These are phyloP conservation scores for Tenebrio molitor DNA, from an alignment of 1,140 invertebrate genomes.

Conservation along the genomic window DNA sequence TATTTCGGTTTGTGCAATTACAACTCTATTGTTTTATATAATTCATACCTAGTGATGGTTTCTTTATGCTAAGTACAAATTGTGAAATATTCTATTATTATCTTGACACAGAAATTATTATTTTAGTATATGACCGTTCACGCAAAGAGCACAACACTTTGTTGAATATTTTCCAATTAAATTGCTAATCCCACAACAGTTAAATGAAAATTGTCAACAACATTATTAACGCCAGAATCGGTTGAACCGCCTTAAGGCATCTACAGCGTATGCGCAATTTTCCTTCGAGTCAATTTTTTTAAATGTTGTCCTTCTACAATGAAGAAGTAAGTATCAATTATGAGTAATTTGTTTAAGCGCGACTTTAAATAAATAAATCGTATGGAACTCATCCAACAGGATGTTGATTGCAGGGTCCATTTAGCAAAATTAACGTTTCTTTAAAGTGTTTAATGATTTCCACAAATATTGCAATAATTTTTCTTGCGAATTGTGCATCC, in stretches of 20 bases:
- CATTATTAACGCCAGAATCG: no score
- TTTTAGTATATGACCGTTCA: conserved; percentile 11
- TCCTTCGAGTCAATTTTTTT: no score
- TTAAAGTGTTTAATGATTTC: background rate
- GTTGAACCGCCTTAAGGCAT: no score
- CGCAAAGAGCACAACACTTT: background rate
- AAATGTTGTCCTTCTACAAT: no score
- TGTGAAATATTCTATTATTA: conserved; percentile 5
- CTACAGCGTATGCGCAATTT: no score
- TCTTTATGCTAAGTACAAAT: conserved; percentile 6
- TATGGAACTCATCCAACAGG: background rate
- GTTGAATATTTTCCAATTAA: background rate
- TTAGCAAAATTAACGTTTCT: background rate
- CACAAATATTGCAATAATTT: background rate
- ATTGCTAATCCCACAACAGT: background rate
- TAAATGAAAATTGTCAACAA: background rate
- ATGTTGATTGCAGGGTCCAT: background rate
- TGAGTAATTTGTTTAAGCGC: no score
- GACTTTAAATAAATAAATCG: background rate
- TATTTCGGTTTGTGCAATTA: background rate
- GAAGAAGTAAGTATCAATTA: no score
- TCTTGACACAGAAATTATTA: conserved; percentile 21
- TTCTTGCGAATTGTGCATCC: no score
- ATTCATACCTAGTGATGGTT: background rate
- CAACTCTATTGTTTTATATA: conserved; percentile 23